Conservation (phyloP, 2,888 invertebrate species). For the Spisula solida region DNA sequence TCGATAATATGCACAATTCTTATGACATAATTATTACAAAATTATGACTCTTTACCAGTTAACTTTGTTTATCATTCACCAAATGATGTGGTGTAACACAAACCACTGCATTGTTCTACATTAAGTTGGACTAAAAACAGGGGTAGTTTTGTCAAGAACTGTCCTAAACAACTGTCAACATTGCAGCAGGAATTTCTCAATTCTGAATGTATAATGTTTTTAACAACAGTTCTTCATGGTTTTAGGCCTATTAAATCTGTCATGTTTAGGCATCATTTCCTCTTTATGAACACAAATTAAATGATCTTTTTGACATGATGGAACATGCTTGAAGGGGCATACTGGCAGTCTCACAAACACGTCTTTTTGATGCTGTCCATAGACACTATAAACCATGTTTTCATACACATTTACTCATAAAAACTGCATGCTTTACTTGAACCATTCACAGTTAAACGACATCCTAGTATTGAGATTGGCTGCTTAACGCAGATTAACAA, state of each 20-base stretch:
- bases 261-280: constrained; percentile 20
- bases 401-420: constrained; percentile 30
- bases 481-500: constrained; percentile 16
- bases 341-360: constrained; percentile 11
- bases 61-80: background rate
- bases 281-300: constrained; percentile 16
- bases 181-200: background rate
- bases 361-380: constrained; percentile 27
- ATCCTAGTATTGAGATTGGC: constrained; percentile 17
- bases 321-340: background rate
- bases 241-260: constrained; percentile 23
- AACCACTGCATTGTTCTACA: background rate
- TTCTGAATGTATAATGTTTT: constrained; percentile 12
- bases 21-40: too few species aligned
- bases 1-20: too few species aligned
- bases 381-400: constrained; percentile 30
- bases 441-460: constrained; percentile 12
- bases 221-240: background rate
- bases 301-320: constrained; percentile 30
- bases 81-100: background rate
- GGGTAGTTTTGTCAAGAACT: background rate
- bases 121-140: background rate
- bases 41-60: background rate
- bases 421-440: constrained; percentile 42
- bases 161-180: constrained; percentile 2